Base-by-base conservation (phyloP, 2,797 vertebrate species). In the Streptopelia turtur region DNA sequence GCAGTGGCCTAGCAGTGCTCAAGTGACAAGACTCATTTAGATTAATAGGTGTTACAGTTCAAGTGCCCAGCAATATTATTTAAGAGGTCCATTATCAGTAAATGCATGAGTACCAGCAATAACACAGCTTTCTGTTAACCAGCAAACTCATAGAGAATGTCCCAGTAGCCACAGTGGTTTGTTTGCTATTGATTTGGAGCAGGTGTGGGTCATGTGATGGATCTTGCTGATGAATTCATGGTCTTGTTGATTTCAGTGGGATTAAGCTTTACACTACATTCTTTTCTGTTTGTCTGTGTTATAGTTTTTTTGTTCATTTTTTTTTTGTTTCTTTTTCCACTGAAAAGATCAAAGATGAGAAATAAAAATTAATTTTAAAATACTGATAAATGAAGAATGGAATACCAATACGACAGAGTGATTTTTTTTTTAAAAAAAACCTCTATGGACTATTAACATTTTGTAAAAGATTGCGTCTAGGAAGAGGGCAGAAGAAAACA, bases 401-500 rank as follows among this genome's bases (percentile, higher is more conserved):
- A 63, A 81, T 35, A 70, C 10, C 1, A 3, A 87, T 55, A 75
- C 24, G 24, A 66, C 49, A 27, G 16, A 43, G 16, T 55, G 49
- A 69, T 9, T 27, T 70, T 47, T 82, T n/a, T 2, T 50, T 50
- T 14, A 6, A 4, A 50, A 49, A 43, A 49, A 30, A 14, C 43
- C 43, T 61, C 41, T 24, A 74, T 65, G 18, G 28, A 83, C 33
- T 14, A 70, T 68, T n/a, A 23, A 80, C 35, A 61, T 37, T 78
- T 77, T 70, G 56, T 24, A 83, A 92, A 83, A 84, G 49, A 80
- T 82, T 86, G 63, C 15, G 60, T 82, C 55, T 74, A 79, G 31
- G 63, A 90, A 90, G 57, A 89, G 57, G 70, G 81, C 37, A 89
- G 55, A 91, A n/a, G 28, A 11, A 86, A 94, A 43, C 22, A 85